Conservation (phyloP, 2,797 vertebrate species). For the Myiothlypis chrysogaster region DNA sequence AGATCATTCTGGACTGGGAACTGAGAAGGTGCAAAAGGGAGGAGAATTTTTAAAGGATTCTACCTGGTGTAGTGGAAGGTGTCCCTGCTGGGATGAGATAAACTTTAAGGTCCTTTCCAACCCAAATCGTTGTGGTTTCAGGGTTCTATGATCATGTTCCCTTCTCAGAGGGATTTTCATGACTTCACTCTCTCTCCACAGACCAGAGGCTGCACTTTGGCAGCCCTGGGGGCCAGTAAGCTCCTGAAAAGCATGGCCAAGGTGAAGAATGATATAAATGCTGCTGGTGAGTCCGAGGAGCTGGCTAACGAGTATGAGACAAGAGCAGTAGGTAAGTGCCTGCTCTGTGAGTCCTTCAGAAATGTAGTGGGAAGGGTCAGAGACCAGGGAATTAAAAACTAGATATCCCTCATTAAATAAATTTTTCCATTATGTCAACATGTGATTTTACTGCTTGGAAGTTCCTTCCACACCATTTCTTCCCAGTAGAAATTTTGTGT, state of each 20-base stretch:
- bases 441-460: neutral
- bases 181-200: neutral
- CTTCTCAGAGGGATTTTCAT: neutral
- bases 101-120: neutral
- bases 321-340: conserved; percentile 75
- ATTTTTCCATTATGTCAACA: neutral
- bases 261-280: conserved; percentile 82
- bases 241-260: conserved; percentile 82
- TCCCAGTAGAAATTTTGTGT: neutral
- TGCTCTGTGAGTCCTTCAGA: neutral
- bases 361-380: neutral
- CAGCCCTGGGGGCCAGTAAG: conserved; percentile 80
- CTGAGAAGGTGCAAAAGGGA: neutral
- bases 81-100: neutral
- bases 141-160: neutral
- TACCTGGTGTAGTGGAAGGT: neutral
- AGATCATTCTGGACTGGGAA: neutral
- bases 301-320: conserved; percentile 80
- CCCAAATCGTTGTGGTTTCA: neutral
- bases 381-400: neutral
- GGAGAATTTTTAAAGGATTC: neutral
- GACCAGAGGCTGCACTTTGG: conserved; percentile 80
- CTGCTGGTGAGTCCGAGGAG: conserved; percentile 80
- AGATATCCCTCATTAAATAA: neutral
- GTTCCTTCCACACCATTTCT: neutral